A percentile compares a stretch with the other conserved stretches of the same genome.
Evolutionary conservation across 2,888 invertebrate genomes (phyloP).

Genomic region (Melanargia galathea): DNA sequence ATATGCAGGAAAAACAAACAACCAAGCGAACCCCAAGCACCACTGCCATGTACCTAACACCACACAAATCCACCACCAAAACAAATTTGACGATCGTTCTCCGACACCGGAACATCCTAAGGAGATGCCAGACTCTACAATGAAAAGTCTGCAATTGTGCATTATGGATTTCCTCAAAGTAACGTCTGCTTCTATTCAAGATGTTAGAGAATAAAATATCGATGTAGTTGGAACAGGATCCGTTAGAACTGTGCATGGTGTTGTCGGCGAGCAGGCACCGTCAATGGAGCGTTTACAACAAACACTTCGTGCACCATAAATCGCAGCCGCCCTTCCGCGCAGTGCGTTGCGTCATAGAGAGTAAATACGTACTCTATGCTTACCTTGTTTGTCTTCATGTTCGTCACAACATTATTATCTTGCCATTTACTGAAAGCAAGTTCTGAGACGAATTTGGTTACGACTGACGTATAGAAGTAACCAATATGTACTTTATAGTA

Average conservation of each 20-base stretch:
- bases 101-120: too few relatives aligned
- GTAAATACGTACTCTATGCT: neutral
- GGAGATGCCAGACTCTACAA: too few relatives aligned
- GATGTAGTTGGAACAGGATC: conserved; percentile 46
- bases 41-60: too few relatives aligned
- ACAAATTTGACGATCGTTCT: too few relatives aligned
- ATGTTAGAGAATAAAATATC: conserved; percentile 27
- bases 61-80: too few relatives aligned
- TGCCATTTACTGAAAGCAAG: neutral
- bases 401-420: conserved; percentile 13
- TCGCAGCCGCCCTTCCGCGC: conserved; percentile 64
- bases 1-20: too few relatives aligned
- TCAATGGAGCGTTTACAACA: conserved; percentile 60
- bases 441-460: neutral
- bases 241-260: conserved; percentile 55
- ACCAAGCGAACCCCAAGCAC: too few relatives aligned
- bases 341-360: conserved; percentile 44
- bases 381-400: conserved; percentile 8
- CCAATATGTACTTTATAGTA: neutral
- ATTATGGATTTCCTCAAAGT: too few relatives aligned
- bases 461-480: neutral
- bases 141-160: too few relatives aligned
- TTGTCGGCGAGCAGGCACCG: conserved; percentile 46
- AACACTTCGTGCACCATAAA: conserved; percentile 76
- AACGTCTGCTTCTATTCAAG: too few relatives aligned